These are phyloP conservation scores for Glaucomys volans DNA, from an alignment of 2,113 vertebrate genomes.

Conservation along the genomic window DNA sequence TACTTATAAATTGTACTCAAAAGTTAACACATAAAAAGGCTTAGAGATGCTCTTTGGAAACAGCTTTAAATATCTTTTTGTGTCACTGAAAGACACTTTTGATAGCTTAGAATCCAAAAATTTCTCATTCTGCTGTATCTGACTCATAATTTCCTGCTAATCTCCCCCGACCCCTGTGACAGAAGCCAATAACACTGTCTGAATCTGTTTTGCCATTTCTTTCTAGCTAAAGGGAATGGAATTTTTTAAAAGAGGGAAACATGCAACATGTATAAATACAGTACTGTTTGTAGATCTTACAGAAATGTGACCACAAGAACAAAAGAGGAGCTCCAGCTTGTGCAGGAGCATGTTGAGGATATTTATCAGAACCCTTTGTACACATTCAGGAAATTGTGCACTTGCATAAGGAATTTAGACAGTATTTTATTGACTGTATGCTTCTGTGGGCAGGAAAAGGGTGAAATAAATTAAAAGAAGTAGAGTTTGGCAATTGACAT, in stretches of 20 bases:
- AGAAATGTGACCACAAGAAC: slow-evolving; percentile 46
- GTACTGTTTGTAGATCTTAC: slow-evolving; percentile 57
- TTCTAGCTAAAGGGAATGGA: slow-evolving; percentile 63
- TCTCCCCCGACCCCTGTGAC: neutral
- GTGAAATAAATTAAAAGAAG: neutral
- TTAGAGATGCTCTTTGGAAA: slow-evolving; percentile 23
- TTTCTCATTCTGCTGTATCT: slow-evolving; percentile 66
- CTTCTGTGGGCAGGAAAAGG: neutral
- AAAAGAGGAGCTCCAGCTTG: neutral
- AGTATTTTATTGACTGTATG: neutral
- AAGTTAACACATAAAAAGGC: slow-evolving; percentile 39
- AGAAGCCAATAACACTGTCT: slow-evolving; percentile 52
- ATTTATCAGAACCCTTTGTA: neutral
- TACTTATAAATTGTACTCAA: neutral
- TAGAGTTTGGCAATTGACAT: neutral
- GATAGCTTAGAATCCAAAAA: slow-evolving; percentile 66
- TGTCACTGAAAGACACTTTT: slow-evolving; percentile 74
- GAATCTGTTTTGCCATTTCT: slow-evolving; percentile 60
- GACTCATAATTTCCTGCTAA: slow-evolving; percentile 72
- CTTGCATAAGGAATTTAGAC: neutral
- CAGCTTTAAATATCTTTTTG: slow-evolving; percentile 55
- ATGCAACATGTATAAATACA: slow-evolving; percentile 40
- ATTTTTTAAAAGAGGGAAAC: slow-evolving; percentile 62
- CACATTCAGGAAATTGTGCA: neutral
- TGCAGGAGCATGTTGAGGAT: neutral